Conservation (phyloP, 2,888 invertebrate species). For the Apamea anceps region DNA sequence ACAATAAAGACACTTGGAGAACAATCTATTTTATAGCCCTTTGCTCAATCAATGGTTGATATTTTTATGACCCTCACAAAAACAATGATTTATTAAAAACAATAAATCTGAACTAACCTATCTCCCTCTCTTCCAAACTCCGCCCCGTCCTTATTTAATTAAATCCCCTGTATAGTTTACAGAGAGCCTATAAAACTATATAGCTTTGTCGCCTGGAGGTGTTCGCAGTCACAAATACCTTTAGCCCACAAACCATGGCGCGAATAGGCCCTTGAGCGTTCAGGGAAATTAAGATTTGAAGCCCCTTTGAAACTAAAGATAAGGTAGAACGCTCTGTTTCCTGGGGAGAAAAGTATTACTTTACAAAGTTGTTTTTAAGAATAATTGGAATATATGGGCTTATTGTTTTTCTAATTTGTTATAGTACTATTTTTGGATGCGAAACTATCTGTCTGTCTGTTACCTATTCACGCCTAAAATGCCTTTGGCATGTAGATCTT, state of each 20-base stretch:
- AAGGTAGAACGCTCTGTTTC: conserved; percentile 17
- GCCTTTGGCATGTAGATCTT: no score
- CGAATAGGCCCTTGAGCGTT: conserved; percentile 48
- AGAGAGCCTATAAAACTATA: conserved; percentile 68
- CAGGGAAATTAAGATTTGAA: conserved; percentile 58
- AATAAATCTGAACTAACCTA: not conserved
- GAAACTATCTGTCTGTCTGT: no score
- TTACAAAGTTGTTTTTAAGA: not conserved
- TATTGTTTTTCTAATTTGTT: not conserved
- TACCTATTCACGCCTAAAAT: no score
- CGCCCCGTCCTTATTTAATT: conserved; percentile 74
- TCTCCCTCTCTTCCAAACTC: conserved; percentile 42
- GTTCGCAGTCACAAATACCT: conserved; percentile 55
- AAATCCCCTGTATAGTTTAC: conserved; percentile 70
- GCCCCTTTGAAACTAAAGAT: conserved; percentile 30
- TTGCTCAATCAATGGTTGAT: not conserved
- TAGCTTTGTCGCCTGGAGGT: conserved; percentile 54
- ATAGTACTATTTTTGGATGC: no score
- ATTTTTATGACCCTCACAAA: not conserved
- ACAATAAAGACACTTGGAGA: not conserved
- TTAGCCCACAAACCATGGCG: conserved; percentile 47
- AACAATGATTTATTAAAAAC: conserved; percentile 2
- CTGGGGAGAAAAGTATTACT: conserved; percentile 4
- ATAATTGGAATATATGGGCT: conserved; percentile 24
- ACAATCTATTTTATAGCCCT: not conserved